A percentile compares a stretch with the other conserved stretches of the same genome.
Evolutionary conservation across 2,888 invertebrate species (phyloP).

Genomic region (Eupithecia tripunctaria): DNA sequence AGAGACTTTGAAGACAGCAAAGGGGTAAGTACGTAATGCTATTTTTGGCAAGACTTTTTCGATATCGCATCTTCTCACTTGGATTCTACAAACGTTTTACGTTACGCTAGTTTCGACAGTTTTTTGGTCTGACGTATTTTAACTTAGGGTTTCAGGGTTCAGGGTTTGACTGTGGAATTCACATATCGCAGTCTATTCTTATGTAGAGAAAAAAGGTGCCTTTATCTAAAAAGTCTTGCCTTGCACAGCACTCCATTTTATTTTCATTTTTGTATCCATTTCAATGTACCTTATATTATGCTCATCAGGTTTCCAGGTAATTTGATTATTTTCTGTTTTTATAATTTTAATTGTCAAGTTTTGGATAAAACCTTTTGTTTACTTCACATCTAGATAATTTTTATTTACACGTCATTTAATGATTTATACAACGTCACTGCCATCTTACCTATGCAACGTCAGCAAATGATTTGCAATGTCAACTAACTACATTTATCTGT

Average conservation of each 20-base stretch:
- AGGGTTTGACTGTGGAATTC: neutral
- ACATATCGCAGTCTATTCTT: neutral
- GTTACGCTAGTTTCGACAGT: neutral
- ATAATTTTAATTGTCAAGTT: neutral
- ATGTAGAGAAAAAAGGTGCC: neutral
- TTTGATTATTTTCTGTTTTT: neutral
- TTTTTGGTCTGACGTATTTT: neutral
- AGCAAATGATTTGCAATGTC: neutral
- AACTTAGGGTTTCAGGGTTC: neutral
- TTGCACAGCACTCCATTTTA: constrained; percentile 16
- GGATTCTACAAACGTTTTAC: neutral
- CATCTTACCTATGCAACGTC: neutral
- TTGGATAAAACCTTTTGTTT: neutral
- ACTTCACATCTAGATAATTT: neutral
- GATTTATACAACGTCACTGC: neutral
- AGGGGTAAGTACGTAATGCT: constrained; percentile 66
- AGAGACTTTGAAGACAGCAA: constrained; percentile 73
- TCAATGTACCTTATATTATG: constrained; percentile 13
- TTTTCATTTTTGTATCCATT: constrained; percentile 3
- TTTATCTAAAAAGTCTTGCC: constrained; percentile 22
- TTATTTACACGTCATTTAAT: neutral
- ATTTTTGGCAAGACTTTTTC: constrained; percentile 22
- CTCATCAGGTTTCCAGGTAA: neutral
- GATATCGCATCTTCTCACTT: constrained; percentile 7
- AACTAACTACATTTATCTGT: too few relatives aligned